Conservation (phyloP, 2,797 vertebrate genomes). For the Rhinella marina region DNA sequence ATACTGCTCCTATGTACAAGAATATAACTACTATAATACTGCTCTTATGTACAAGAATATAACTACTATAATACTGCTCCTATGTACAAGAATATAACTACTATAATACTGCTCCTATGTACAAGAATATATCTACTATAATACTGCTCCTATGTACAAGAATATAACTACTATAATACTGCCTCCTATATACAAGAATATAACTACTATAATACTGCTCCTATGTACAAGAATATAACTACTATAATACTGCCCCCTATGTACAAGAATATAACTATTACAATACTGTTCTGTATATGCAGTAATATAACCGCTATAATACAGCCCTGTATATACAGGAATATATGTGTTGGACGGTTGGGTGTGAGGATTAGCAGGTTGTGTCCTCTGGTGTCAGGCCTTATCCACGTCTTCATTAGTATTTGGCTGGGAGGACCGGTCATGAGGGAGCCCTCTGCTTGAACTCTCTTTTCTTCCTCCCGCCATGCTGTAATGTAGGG, state of each 20-base stretch:
- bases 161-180: constrained; percentile 14
- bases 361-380: constrained; percentile 15
- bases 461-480: background rate
- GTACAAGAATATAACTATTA: background rate
- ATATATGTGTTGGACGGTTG: background rate
- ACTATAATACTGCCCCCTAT: background rate
- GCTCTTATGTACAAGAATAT: no score
- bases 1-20: background rate
- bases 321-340: background rate
- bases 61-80: no score
- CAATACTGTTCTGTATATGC: background rate
- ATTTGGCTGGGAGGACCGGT: background rate
- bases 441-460: background rate
- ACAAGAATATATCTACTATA: constrained; percentile 8
- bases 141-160: background rate
- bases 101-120: background rate
- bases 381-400: background rate
- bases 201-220: constrained; percentile 1
- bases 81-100: constrained; percentile 1
- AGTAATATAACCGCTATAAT: background rate
- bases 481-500: background rate
- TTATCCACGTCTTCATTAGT: constrained; percentile 1
- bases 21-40: constrained; percentile 2
- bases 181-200: background rate
- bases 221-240: background rate